phyloP scores from a whole-genome alignment of 2,797 vertebrate species.

The Sandelia bainsii region DNA sequence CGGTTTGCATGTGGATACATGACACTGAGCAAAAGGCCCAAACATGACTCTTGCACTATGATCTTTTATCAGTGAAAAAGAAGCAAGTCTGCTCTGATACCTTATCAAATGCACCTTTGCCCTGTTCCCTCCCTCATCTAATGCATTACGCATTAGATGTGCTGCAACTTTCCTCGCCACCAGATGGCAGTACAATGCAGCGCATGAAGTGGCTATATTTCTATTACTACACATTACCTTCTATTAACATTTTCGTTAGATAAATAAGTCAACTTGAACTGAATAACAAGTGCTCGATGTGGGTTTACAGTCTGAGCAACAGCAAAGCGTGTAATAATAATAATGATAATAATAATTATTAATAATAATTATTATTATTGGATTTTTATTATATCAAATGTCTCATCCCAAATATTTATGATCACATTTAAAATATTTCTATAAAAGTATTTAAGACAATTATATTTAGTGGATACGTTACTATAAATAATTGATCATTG shows the following conservation, averaged over 20 bases:
- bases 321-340: no score
- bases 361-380: no score
- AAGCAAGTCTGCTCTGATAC: constrained; percentile 44
- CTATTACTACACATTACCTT: not conserved
- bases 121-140: constrained; percentile 19
- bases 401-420: no score
- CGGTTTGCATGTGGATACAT: constrained; percentile 52
- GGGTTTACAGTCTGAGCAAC: no score
- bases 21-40: constrained; percentile 55
- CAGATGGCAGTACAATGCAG: constrained; percentile 75
- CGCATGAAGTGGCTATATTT: constrained; percentile 14
- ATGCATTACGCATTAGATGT: not conserved
- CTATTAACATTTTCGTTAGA: not conserved
- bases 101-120: constrained; percentile 69
- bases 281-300: no score
- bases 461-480: no score
- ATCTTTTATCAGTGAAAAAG: constrained; percentile 36
- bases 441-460: no score
- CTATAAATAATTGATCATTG: not conserved
- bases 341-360: no score
- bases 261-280: constrained; percentile 9
- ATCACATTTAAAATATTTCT: no score
- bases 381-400: no score
- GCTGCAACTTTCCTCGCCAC: constrained; percentile 46
- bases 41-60: constrained; percentile 56